Evolutionary conservation across 2,113 vertebrate genomes (phyloP), one percentile per base, ranked within the genome.

Genomic region (Hemicordylus capensis): DNA sequence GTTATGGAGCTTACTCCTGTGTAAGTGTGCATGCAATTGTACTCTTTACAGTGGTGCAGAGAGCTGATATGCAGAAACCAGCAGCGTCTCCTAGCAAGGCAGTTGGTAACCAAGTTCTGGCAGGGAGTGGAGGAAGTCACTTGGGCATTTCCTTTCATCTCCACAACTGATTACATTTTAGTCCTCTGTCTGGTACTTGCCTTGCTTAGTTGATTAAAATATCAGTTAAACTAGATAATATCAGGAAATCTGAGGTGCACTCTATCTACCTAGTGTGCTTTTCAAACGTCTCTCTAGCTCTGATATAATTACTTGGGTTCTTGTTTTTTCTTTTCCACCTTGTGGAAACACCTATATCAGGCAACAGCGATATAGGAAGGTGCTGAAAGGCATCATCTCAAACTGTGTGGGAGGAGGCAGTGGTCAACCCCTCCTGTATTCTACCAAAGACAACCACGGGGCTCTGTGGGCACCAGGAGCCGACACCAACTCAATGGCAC

Each of bases 161-260:
- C 78, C 14, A 20, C 20, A 64, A 42, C 20, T 74, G 72, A 69
- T 69, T 56, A n/a, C n/a, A 26, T 20, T 76, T 84, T 64, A 42
- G 54, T 54, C 61, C 17, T 76, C 42, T 79, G 42, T 48, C 54
- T 61, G 24, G 12, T 61, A 26, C n/a, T 48, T 69, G 34, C 67
- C 6, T 69, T 85, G 22, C 76, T 48, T 84, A 51, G 39, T 84
- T 48, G 54, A 70, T 28, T 59, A 79, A 79, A 77, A 69, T 70
- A 59, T 61, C 39, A 70, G 64, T 84, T 76, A 46, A 44, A 56
- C 22, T 11, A 28, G n/a, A 54, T 54, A 24, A 26, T 48, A 59
- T 26, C 63, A 70, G 64, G 31, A 37, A 48, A 61, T 79, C 17
- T 48, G 7, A 44, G 15, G 10, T 34, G 6, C 34, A 37, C 17